Percentiles rank a stretch among this genome's conserved stretches.
phyloP scores from a whole-genome alignment of 2,113 vertebrate genomes.

The Heterotilapia buettikoferi region DNA sequence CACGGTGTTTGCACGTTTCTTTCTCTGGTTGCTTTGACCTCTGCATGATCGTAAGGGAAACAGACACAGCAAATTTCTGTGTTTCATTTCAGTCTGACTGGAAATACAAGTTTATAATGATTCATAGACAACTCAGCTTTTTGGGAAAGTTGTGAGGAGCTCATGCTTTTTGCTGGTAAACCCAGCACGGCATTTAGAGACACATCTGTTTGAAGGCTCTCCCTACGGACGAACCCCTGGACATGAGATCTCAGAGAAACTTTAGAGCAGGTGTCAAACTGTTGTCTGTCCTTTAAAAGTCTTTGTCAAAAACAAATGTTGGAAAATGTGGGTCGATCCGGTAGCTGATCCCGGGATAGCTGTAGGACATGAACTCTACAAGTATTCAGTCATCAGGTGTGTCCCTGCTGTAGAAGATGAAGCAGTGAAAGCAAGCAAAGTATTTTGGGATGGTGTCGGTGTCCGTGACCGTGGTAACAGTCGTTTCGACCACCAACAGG shows the following conservation, averaged over 20 bases:
- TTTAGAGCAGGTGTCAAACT: not conserved
- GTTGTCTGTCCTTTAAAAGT: not conserved
- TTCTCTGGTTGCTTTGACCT: not conserved
- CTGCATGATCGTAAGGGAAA: not conserved
- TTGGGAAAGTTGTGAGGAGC: not conserved
- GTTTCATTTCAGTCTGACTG: too few relatives aligned
- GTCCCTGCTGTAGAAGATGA: not conserved
- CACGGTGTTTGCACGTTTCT: too few relatives aligned
- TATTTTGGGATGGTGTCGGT: slow-evolving; percentile 4
- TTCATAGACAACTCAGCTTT: not conserved
- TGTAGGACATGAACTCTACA: not conserved
- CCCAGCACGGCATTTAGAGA: not conserved
- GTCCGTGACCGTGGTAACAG: not conserved
- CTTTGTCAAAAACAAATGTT: not conserved
- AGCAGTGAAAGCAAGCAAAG: not conserved
- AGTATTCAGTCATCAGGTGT: not conserved
- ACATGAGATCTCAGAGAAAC: not conserved
- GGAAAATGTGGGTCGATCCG: not conserved
- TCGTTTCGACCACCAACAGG: not conserved
- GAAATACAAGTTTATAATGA: not conserved
- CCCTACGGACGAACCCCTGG: not conserved
- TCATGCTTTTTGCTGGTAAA: accelerated
- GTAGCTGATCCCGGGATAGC: not conserved
- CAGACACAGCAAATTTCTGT: not conserved
- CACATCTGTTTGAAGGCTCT: not conserved